Base-by-base conservation (phyloP, 2,113 vertebrate genomes). In the Arizona elegans region DNA sequence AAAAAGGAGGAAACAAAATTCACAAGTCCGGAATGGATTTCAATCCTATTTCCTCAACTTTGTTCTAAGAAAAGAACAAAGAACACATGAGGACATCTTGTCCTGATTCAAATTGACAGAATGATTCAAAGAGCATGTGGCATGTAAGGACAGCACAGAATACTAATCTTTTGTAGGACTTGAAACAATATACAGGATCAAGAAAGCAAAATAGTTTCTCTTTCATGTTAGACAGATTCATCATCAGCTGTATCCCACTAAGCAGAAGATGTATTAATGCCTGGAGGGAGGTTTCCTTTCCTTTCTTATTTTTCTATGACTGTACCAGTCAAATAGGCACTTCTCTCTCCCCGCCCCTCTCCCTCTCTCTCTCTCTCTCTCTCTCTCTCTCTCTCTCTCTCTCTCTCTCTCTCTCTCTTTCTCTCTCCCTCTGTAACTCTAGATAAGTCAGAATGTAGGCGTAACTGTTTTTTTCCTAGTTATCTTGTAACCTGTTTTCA, bases 101-200 rank as follows among this genome's bases (percentile, higher is more conserved):
- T 81, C 43, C 91, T 90, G 85, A 92, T 94, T 58, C 81, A 50
- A 52, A 59, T 56, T 96, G 89, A 91, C 91, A 53, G 94, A 86
- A 38, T 97, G 95, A 96, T 95, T 96, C 96, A 96, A 94, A 88
- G 26, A 81, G 91, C 93, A 94, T 85, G 86, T 58, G 90, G 90
- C 96, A 96, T 96, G 97, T 95, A 94, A 91, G 94, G 94, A 81
- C 96, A 96, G 96, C 91, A 94, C 86, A 52, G 91, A 89, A 75
- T 75, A 93, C 91, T 88, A 81, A 58, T 86, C 93, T 95, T 96
- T 96, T 88, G 55, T 91, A 94, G 89, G 96, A 96, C 94, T 93
- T 91, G 91, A 58, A 92, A 93, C 26, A 91, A 93, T 29, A 89
- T 81, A 95, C 89, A 93, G 96, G 94, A n/a, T 33, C 94, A 75